A percentile compares a stretch with the other conserved stretches of the same genome.
Conservation (phyloP, 1,140 invertebrate species). For the Lamellibrachia luymesi region DNA sequence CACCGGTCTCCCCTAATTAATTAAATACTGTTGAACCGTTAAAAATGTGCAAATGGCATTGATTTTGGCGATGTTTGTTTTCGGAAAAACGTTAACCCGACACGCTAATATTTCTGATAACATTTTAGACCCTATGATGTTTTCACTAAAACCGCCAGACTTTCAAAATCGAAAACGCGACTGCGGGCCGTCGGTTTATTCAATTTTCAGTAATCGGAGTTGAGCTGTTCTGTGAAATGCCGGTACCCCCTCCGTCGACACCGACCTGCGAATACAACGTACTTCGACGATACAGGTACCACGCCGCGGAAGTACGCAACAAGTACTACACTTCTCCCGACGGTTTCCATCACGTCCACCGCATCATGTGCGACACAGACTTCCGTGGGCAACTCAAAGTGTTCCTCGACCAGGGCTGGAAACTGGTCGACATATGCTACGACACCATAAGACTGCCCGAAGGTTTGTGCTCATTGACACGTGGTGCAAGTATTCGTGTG, state of each 20-base stretch:
- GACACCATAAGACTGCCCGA: slow-evolving; percentile 18
- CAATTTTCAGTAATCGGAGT: slow-evolving; percentile 22
- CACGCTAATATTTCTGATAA: too few species aligned
- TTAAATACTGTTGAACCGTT: too few species aligned
- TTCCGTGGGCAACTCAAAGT: slow-evolving; percentile 20
- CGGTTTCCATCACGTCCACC: slow-evolving; percentile 9
- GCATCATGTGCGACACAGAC: slow-evolving; percentile 20
- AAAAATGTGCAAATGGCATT: too few species aligned
- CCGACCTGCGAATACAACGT: neutral
- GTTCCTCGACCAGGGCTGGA: slow-evolving; percentile 23
- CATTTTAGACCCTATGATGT: too few species aligned
- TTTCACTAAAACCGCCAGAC: too few species aligned
- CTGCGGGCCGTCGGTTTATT: neutral
- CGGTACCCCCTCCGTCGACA: neutral
- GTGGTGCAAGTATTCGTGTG: neutral
- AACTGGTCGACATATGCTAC: slow-evolving; percentile 24
- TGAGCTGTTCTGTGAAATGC: slow-evolving; percentile 24
- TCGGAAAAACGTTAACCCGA: too few species aligned
- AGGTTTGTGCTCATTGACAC: neutral
- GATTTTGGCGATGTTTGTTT: too few species aligned
- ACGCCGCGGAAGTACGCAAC: slow-evolving; percentile 8
- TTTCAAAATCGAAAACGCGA: neutral
- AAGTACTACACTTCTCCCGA: slow-evolving; percentile 21
- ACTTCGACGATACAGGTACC: slow-evolving; percentile 17
- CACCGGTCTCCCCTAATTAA: too few species aligned